Evolutionary conservation across 2,113 vertebrate species (phyloP).

Genomic region (Semnornis frantzii): DNA sequence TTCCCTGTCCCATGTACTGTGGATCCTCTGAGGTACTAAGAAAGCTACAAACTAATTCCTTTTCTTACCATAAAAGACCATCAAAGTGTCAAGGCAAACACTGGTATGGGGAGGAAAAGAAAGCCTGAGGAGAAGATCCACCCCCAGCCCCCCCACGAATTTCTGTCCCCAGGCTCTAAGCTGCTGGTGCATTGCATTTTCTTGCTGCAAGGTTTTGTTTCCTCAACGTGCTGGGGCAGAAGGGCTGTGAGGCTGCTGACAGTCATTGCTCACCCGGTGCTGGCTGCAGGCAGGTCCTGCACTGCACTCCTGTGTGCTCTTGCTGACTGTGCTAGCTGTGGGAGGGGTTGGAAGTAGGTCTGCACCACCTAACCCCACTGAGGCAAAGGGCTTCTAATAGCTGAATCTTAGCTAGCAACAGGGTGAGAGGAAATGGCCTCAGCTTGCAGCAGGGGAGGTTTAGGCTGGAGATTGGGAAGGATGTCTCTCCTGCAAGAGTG

Average conservation of each 20-base stretch:
- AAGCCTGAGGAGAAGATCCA: not conserved
- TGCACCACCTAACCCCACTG: not conserved
- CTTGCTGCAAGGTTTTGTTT: not conserved
- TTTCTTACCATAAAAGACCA: not conserved
- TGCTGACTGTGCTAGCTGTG: not conserved
- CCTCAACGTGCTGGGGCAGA: not conserved
- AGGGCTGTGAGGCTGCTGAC: fast-evolving
- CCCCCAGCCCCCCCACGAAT: not conserved
- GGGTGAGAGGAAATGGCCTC: too few relatives aligned
- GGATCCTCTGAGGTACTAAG: not conserved
- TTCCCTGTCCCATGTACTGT: not conserved
- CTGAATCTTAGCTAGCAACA: not conserved
- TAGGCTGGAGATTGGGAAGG: too few relatives aligned
- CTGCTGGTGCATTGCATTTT: not conserved
- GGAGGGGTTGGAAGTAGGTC: not conserved
- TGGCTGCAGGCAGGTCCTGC: not conserved
- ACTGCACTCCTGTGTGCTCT: not conserved
- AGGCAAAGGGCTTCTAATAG: not conserved
- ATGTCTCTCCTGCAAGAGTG: too few relatives aligned
- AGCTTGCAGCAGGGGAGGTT: too few relatives aligned
- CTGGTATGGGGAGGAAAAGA: not conserved
- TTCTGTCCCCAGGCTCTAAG: not conserved
- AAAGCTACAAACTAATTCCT: not conserved
- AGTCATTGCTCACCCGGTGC: not conserved
- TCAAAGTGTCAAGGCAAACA: not conserved